phyloP scores from a whole-genome alignment of 2,888 invertebrate genomes.

The Diadromus collaris region DNA sequence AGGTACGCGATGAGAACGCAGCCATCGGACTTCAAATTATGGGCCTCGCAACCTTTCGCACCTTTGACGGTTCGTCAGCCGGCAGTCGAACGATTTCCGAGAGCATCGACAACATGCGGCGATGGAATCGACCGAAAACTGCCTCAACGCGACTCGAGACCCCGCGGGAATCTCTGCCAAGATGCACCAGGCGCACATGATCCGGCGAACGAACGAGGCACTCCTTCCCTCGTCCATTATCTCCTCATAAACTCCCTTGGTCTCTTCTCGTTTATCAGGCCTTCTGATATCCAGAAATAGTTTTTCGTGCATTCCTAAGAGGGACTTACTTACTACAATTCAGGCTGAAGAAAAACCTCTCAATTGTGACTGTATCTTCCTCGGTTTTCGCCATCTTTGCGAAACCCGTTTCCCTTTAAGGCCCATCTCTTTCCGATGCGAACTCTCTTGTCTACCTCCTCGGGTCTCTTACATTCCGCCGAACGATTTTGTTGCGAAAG shows the following conservation, averaged over 20 bases:
- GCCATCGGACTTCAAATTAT: conserved; percentile 17
- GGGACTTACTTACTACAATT: conserved; percentile 20
- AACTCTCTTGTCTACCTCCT: conserved; percentile 1
- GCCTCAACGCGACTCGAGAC: conserved; percentile 1
- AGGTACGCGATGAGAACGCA: conserved; percentile 39
- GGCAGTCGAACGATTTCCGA: conserved; percentile 48
- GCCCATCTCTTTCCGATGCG: conserved; percentile 50
- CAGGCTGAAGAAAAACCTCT: conserved; percentile 20
- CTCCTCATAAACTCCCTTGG: conserved; percentile 4
- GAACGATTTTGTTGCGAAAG: conserved; percentile 43
- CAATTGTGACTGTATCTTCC: conserved; percentile 33
- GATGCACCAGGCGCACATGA: conserved; percentile 21
- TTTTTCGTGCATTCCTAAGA: conserved; percentile 41
- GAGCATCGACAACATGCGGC: conserved; percentile 25
- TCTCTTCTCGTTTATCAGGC: conserved; percentile 5
- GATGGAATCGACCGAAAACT: conserved; percentile 29
- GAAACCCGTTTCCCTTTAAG: background rate
- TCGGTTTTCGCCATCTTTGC: background rate
- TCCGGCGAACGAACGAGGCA: background rate
- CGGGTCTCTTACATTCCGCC: background rate
- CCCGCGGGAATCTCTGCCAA: conserved; percentile 39
- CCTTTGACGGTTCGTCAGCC: conserved; percentile 60
- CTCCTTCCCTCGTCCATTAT: conserved; percentile 24
- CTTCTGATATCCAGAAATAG: conserved; percentile 38
- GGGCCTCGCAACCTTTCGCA: conserved; percentile 23